Evolutionary conservation across 2,888 invertebrate genomes (phyloP), one percentile per base, ranked within the genome.

Genomic region (Drosophila melanosoma): DNA sequence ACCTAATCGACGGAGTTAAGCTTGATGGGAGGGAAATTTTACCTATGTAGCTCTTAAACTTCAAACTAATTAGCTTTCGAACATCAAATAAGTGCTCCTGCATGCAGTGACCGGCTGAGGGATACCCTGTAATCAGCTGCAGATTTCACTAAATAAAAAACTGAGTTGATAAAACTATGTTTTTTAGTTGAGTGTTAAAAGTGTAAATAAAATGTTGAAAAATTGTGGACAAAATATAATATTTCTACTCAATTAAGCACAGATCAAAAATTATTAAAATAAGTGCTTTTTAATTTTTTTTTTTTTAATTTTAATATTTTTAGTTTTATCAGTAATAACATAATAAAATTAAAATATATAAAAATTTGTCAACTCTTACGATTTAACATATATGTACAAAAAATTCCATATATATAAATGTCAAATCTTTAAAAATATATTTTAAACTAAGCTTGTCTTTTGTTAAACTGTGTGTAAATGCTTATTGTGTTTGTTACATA

Each of bases 61-160:
- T 58, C 61, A 70, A 79, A 70, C 84, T 82, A 87, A 83, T 83
- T 83, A 84, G 74, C 69, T 77, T 58, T 72, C 38, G 48, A 70
- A 72, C 62, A 35, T 33, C 29, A 12, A 10, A 20, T 5, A 32
- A 12, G 6, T 54, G 32, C 32, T 23, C 15, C 3, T 3, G 1
- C n/a, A 1, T 11, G 11, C 20, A 15, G 11, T 57, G 15, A 10
- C 2, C 32, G 40, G 10, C 32, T 32, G 1, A 15, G 3, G 23
- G 0, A 57, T 42, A 57, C 32, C 32, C 57, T 57, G 53, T 20
- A 20, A 1, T 7, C 32, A 32, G 17, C 29, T 32, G 10, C 42
- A 45, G n/a, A 12, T 45, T 12, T 45, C 12, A 20, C 20, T 15
- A 3, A 23, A 15, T 15, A 12, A 7, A 45, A 7, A 23, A 3